Evolutionary conservation across 2,888 invertebrate genomes (phyloP), one percentile per base, ranked within the genome.

Genomic region (Acheta domesticus): DNA sequence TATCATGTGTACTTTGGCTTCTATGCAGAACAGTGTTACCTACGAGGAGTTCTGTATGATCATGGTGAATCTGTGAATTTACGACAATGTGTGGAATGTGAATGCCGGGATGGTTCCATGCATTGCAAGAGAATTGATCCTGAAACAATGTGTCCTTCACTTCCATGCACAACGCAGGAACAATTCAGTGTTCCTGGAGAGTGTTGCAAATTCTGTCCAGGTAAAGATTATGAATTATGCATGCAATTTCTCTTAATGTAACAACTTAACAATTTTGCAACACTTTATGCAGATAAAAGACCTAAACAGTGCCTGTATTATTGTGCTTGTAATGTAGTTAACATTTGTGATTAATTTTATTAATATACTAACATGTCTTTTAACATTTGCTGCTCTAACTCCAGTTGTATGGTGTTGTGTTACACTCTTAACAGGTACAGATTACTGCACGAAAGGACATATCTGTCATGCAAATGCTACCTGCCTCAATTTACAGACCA

Each of bases 161-260:
- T 96, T 83, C 91, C 92, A 79, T 96, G 96, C 88, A 93, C 94
- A 82, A 89, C 90, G 78, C 90, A 91, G 82, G 91, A 94, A 85
- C 94, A 94, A 88, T 92, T 96, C 86, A 92, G 92, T 84, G 93
- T 94, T 82, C 92, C 93, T 78, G 95, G 93, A 81, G 93, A 95
- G 87, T 96, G 96, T 89, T 96, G 96, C 90, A 94, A 94, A 87
- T 94, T 94, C 86, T 96, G 96, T 87, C 93, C 93, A 88, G 96
- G 96, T 94, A 75, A 23, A 62, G 14, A 19, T 4, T 62, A 19
- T 14, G 62, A 62, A 12, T 62, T 62, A n/a, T 62, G 62, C 62
- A 19, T 62, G n/a, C 14, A 8, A 62, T 19, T 62, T 62, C 4
- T 62, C 62, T 62, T 62, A 2, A 62, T 62, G n/a, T 62, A 62